Evolutionary conservation across 2,113 vertebrate species (phyloP), one percentile per base, ranked within the genome.

Genomic region (Petroica traversi): DNA sequence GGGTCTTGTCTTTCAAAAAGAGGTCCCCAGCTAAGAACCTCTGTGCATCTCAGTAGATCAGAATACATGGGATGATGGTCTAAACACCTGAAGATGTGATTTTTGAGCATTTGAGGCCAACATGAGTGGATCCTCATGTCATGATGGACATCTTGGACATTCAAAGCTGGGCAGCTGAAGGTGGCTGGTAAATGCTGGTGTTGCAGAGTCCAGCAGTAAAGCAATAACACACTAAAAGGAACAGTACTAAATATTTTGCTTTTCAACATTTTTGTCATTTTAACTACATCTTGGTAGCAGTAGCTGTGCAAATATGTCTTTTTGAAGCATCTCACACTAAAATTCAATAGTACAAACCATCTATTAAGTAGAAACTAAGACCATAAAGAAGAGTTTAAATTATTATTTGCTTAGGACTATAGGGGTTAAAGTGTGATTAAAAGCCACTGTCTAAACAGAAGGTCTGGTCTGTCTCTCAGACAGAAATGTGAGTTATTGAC

Each of bases 211-310:
- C 26, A 64, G 9, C 33, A 73, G 25, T 2, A 38, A 49, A 76
- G 41, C 12, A 62, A 48, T 3, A 16, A 46, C 62, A 15, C 14
- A 14, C 31, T 81, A 31, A 76, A 88, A 64, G 26, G 26, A 80
- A 24, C 5, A 19, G 14, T 2, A 40, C 19, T n/a, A n/a, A 51
- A 66, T 71, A 59, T 29, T 87, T 25, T 55, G 14, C 19, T 81
- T 90, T 85, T 61, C 55, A 74, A 24, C 4, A 12, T 43, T 72
- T 81, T 59, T 79, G 33, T 51, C 8, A 38, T 59, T 64, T 91
- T 69, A 57, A n/a, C 9, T 57, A 11, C 1, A 0, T 22, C 48
- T 55, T 63, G 26, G 54, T 51, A 59, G 36, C 34, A 0, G 0
- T 25, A 5, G 1, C 43, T 58, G 38, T 74, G 82, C 17, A 73